These are phyloP conservation scores for Poeciliopsis occidentalis DNA, from an alignment of 2,113 vertebrate species.

Conservation along the genomic window DNA sequence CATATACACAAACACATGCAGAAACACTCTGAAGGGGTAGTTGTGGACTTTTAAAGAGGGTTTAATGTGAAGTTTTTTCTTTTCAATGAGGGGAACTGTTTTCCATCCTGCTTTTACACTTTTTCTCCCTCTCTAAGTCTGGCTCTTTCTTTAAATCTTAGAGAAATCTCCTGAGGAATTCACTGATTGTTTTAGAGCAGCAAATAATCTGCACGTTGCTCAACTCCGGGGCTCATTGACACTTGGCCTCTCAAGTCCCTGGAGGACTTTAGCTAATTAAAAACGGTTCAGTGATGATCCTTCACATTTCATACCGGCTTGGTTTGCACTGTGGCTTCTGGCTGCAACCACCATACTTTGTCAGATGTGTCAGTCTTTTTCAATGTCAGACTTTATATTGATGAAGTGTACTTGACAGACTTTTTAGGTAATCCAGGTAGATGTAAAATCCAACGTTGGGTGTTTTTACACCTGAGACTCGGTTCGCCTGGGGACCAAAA, in stretches of 20 bases:
- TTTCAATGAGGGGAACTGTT: not conserved
- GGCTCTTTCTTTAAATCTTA: no score
- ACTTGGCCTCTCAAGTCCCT: not conserved
- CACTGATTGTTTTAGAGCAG: not conserved
- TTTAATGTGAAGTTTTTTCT: conserved; percentile 13
- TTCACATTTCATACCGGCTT: not conserved
- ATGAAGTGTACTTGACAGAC: not conserved
- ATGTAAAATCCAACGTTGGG: not conserved
- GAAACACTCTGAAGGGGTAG: conserved; percentile 27
- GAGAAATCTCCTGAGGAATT: not conserved
- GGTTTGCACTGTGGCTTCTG: not conserved
- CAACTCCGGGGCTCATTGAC: not conserved
- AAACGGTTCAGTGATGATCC: not conserved
- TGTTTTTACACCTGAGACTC: no score
- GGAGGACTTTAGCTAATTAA: not conserved
- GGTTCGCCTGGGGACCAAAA: no score
- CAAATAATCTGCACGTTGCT: not conserved
- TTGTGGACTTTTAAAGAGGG: conserved; percentile 21
- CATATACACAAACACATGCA: not conserved
- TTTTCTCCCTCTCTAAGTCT: not conserved
- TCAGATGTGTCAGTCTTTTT: not conserved
- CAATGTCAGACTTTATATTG: not conserved
- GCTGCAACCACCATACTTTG: not conserved
- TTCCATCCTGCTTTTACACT: not conserved
- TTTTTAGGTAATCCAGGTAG: not conserved